These are phyloP conservation scores for Aphidoletes aphidimyza DNA, from an alignment of 2,888 invertebrate species.

Conservation along the genomic window DNA sequence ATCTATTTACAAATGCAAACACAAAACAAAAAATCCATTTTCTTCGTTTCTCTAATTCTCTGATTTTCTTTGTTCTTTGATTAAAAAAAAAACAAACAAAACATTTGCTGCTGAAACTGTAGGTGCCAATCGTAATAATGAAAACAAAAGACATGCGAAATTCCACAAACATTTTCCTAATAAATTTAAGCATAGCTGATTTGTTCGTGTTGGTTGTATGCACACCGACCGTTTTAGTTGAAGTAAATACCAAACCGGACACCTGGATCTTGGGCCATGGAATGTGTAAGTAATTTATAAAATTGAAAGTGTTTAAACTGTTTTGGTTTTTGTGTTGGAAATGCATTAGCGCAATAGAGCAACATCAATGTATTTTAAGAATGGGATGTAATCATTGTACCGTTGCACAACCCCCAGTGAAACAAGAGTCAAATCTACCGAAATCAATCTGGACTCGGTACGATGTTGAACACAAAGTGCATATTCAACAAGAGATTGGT, in stretches of 20 bases:
- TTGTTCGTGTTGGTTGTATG: conserved; percentile 90
- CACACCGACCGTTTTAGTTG: conserved; percentile 93
- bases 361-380: too few relatives aligned
- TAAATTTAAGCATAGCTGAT: conserved; percentile 93
- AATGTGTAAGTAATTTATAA: conserved; percentile 88
- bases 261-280: conserved; percentile 92
- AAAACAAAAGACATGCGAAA: conserved; percentile 94
- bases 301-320: background rate
- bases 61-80: background rate
- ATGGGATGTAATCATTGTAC: conserved; percentile 40
- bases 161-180: conserved; percentile 93
- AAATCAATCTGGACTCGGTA: background rate
- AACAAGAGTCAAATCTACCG: background rate
- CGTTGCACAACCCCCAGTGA: background rate
- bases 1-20: background rate
- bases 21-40: background rate
- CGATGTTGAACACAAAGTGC: too few relatives aligned
- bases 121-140: conserved; percentile 87
- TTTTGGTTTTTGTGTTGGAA: too few relatives aligned
- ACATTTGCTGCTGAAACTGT: background rate
- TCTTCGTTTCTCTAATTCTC: background rate
- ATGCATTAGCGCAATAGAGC: too few relatives aligned
- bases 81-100: too few relatives aligned
- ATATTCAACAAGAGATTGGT: too few relatives aligned
- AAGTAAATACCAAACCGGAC: conserved; percentile 90